A percentile compares a stretch with the other conserved stretches of the same genome.
Evolutionary conservation across 2,113 vertebrate species (phyloP).

Genomic region (Rhinopomastus cyanomelas): DNA sequence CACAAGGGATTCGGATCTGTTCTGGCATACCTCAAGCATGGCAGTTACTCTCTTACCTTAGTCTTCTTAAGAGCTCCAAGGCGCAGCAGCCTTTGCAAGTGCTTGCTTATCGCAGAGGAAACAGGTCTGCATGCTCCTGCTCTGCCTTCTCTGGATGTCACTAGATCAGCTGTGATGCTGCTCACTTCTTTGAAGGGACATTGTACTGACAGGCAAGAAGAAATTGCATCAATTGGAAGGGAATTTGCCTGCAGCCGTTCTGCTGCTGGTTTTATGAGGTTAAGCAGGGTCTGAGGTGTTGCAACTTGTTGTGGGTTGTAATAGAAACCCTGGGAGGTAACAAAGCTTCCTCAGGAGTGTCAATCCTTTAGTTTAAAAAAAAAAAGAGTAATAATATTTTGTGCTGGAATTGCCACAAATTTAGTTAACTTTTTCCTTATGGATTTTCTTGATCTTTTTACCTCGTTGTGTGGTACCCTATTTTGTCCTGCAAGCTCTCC

Average conservation of each 20-base stretch:
- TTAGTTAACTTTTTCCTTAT: not conserved
- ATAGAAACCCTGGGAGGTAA: not conserved
- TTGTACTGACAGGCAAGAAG: not conserved
- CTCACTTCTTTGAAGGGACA: not conserved
- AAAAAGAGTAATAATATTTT: not conserved
- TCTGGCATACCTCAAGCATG: not conserved
- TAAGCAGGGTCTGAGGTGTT: not conserved
- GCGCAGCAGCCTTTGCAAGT: not conserved
- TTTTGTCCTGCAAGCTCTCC: not conserved
- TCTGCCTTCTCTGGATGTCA: not conserved
- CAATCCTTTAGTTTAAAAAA: not conserved
- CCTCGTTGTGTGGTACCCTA: not conserved
- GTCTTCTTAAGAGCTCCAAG: not conserved
- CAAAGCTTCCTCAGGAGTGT: not conserved
- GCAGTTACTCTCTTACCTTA: not conserved
- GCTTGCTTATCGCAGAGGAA: fast-evolving
- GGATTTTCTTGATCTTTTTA: not conserved
- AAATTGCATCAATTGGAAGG: not conserved
- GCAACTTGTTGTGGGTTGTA: not conserved
- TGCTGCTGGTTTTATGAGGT: not conserved
- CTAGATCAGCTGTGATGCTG: not conserved
- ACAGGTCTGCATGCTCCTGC: not conserved
- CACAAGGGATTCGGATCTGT: fast-evolving
- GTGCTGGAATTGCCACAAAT: not conserved
- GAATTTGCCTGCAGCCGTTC: not conserved